phyloP scores from a whole-genome alignment of 2,113 vertebrate species.

The Polyodon spathula region DNA sequence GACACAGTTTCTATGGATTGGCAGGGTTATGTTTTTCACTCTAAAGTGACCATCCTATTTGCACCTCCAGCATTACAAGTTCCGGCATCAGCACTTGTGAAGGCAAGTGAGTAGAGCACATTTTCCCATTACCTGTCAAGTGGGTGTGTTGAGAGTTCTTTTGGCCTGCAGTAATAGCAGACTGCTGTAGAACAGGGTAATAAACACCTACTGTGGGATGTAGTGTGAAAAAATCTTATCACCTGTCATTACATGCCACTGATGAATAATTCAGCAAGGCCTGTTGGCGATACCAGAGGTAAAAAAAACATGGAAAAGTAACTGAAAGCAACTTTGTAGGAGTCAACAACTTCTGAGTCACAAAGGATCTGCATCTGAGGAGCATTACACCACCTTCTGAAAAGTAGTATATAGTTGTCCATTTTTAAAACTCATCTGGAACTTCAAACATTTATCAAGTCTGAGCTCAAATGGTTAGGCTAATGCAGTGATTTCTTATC shows the following conservation, averaged over 20 bases:
- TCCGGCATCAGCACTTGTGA: constrained; percentile 68
- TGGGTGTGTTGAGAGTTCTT: constrained; percentile 63
- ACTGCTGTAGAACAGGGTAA: constrained; percentile 73
- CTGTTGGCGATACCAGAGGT: constrained; percentile 65
- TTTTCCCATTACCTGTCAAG: constrained; percentile 72
- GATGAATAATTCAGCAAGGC: constrained; percentile 77
- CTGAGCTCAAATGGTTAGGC: too few relatives aligned
- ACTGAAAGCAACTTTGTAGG: neutral
- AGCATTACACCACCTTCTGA: neutral
- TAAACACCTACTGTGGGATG: constrained; percentile 76
- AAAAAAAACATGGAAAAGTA: constrained; percentile 32
- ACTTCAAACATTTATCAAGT: too few relatives aligned
- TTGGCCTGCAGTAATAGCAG: constrained; percentile 65
- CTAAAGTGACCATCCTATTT: constrained; percentile 61
- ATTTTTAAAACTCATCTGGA: too few relatives aligned
- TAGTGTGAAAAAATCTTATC: constrained; percentile 77
- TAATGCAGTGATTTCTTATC: too few relatives aligned
- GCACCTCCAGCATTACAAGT: constrained; percentile 45
- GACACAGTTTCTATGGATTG: constrained; percentile 68
- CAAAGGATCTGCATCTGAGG: neutral
- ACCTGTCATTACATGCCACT: constrained; percentile 67
- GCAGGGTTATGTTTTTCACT: constrained; percentile 66
- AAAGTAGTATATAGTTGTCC: neutral
- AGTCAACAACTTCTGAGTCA: neutral
- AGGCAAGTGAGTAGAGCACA: constrained; percentile 59